These are phyloP conservation scores for Aphelinus atriplicis DNA, from an alignment of 1,140 invertebrate species.

Conservation along the genomic window DNA sequence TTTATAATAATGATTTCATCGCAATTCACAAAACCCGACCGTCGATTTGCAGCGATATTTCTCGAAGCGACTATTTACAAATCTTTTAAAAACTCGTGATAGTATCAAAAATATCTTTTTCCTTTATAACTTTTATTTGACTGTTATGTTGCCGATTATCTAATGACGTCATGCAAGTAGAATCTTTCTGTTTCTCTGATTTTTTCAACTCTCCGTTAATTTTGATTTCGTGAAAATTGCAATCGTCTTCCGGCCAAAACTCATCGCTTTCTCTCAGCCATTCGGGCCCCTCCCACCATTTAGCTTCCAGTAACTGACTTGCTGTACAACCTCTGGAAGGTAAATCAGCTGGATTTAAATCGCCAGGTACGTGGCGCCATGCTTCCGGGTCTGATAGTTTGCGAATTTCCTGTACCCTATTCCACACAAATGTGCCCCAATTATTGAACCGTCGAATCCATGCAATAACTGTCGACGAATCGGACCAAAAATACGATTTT, in stretches of 20 bases:
- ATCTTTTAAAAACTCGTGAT: no score
- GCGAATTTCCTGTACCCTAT: constrained; percentile 21
- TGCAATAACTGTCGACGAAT: constrained; percentile 30
- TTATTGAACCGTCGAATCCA: constrained; percentile 30
- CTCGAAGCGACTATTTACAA: no score
- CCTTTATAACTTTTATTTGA: no score
- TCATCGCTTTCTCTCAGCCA: constrained; percentile 44
- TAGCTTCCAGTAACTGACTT: constrained; percentile 43
- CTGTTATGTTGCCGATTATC: not conserved
- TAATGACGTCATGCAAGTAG: no score
- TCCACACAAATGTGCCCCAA: constrained; percentile 33
- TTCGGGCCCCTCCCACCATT: constrained; percentile 58
- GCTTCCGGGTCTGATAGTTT: no score
- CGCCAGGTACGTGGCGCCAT: not conserved
- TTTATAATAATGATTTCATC: no score
- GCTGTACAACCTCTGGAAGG: not conserved
- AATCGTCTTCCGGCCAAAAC: constrained; percentile 38
- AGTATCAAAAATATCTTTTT: no score
- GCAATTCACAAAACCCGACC: not conserved
- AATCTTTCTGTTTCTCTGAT: not conserved
- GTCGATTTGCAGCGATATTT: no score
- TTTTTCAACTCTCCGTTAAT: constrained; percentile 27
- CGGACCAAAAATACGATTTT: not conserved
- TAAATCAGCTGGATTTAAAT: not conserved
- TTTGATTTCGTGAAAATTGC: constrained; percentile 28